Evolutionary conservation across 2,888 invertebrate species (phyloP), one percentile per base, ranked within the genome.

Genomic region (Ochlodes sylvanus): DNA sequence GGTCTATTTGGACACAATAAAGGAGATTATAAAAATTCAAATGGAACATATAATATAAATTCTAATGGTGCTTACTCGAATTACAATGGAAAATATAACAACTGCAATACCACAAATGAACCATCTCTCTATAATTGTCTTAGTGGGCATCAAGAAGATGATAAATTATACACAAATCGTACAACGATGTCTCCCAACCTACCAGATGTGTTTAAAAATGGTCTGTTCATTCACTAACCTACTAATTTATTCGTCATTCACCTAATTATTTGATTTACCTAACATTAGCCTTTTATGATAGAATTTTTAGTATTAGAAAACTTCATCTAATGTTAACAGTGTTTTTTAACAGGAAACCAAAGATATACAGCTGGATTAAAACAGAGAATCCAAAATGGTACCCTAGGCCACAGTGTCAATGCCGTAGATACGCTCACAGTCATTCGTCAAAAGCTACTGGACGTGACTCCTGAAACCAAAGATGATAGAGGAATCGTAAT

Each of bases 401-500:
- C 94, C 55, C 79, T 93, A 57, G 92, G 94, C 7, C 90, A 94
- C 83, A 94, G 79, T 79, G 93, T 94, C 63, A 94, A 77, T 80
- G 87, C 84, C 77, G 90, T 84, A 74, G 94, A 89, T 70, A 79
- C 90, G 32, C 73, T 90, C 32, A 77, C 88, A 57, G 88, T 81
- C 1, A 87, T 89, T 57, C 88, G 94, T 14, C 94, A 94, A 77
- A 94, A 95, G 79, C 93, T 94, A 72, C 82, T 94, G 69, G 96
- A 96, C 79, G 88, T 90, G 71, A 93, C 94, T 67, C 92, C 94
- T 76, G 95, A 95, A 77, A 94, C 94, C 71, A 88, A 88, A 72
- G 89, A 91, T 50, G 90, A 95, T 88, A 91, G 96, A 78, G 94
- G 96, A 70, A 89, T 96, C 69, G 94, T 97, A 75, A 85, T 97